Conservation (phyloP, 2,888 invertebrate species). For the Hypselothyrea guttata region DNA sequence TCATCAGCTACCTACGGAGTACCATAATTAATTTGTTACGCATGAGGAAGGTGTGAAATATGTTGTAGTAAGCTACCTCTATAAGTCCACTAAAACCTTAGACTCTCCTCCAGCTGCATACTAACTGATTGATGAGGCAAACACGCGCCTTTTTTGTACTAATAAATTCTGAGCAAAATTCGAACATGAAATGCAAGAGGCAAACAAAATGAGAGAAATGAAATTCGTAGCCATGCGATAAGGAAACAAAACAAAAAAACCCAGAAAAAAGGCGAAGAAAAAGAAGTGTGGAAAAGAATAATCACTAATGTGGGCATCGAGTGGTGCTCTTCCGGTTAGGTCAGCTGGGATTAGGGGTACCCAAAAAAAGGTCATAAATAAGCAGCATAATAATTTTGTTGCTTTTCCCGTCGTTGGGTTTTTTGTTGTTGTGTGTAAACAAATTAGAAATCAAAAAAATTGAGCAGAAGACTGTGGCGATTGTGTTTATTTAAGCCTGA, state of each 20-base stretch:
- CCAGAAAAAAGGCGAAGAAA: not conserved
- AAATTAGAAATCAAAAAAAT: constrained; percentile 79
- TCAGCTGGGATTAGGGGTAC: constrained; percentile 55
- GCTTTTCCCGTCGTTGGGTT: constrained; percentile 15
- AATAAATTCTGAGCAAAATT: constrained; percentile 80
- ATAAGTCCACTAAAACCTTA: constrained; percentile 5
- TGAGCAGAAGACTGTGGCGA: constrained; percentile 48
- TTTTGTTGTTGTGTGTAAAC: constrained; percentile 55
- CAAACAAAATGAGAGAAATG: constrained; percentile 62
- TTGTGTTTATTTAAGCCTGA: constrained; percentile 78
- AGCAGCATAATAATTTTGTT: constrained; percentile 62
- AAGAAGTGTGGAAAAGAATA: constrained; percentile 50
- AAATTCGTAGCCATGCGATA: constrained; percentile 62
- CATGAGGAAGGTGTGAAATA: constrained; percentile 32
- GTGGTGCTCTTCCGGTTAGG: constrained; percentile 56
- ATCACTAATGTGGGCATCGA: constrained; percentile 48
- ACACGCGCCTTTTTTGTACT: constrained; percentile 77
- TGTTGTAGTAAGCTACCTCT: constrained; percentile 41
- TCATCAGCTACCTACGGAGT: constrained; percentile 33
- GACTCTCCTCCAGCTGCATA: constrained; percentile 6
- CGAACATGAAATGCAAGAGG: constrained; percentile 70
- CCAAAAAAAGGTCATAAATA: constrained; percentile 61
- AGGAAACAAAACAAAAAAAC: constrained; percentile 39
- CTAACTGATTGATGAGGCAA: constrained; percentile 77
- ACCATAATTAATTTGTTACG: constrained; percentile 59